Evolutionary conservation across 2,113 vertebrate species (phyloP).

Genomic region (Fregetta grallaria): DNA sequence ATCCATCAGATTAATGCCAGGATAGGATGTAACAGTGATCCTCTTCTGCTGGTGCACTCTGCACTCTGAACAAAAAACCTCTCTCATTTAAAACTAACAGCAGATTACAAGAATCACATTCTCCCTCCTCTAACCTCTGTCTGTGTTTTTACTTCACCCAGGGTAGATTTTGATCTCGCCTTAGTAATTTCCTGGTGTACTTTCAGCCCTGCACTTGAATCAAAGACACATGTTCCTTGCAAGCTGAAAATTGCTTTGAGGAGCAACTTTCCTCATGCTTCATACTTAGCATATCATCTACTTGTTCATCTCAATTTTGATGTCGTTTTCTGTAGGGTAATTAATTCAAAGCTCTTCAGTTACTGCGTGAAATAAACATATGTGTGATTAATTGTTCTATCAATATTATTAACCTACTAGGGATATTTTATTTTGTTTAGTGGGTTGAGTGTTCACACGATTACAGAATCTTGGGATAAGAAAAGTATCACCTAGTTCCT

Average conservation of each 20-base stretch:
- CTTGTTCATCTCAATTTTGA: neutral
- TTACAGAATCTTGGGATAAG: neutral
- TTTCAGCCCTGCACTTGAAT: conserved; percentile 9
- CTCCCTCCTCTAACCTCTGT: neutral
- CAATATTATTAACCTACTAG: neutral
- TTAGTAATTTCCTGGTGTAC: conserved; percentile 15
- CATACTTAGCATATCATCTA: neutral
- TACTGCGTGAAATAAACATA: neutral
- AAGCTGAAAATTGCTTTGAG: neutral
- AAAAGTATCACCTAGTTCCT: neutral
- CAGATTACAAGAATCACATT: neutral
- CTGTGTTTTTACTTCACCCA: neutral
- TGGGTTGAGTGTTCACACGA: rapidly evolving
- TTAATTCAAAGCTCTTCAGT: neutral
- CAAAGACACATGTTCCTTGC: neutral
- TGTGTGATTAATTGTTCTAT: neutral
- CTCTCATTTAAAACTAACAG: neutral
- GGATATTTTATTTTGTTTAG: neutral
- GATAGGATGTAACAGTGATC: neutral
- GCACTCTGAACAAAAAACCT: neutral
- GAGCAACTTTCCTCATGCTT: neutral
- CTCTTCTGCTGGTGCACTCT: neutral
- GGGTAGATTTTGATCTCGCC: conserved; percentile 8
- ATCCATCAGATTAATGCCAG: conserved; percentile 3
- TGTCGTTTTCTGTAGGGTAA: neutral